These are phyloP conservation scores for Phalacrocorax pelagicus DNA, from an alignment of 2,113 vertebrate genomes.

Conservation along the genomic window DNA sequence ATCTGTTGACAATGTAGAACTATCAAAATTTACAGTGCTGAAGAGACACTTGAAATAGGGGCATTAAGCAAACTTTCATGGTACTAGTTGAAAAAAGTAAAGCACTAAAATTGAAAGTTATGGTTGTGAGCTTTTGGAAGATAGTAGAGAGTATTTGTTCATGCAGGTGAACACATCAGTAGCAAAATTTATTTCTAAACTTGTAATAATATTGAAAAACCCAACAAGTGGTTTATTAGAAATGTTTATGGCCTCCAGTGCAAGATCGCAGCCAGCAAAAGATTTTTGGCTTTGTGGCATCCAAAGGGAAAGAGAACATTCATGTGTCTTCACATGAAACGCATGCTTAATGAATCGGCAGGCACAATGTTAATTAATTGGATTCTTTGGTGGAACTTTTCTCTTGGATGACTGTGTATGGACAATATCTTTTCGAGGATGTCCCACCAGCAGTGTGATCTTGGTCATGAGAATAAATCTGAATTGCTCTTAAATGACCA, in stretches of 20 bases:
- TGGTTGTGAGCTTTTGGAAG: background rate
- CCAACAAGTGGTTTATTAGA: background rate
- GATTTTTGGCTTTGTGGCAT: background rate
- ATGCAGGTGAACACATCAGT: background rate
- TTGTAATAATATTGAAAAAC: background rate
- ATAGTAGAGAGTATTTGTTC: background rate
- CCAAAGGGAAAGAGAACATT: background rate
- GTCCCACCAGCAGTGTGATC: background rate
- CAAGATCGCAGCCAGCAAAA: background rate
- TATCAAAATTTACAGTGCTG: background rate
- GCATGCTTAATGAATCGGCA: background rate
- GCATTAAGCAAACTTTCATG: background rate
- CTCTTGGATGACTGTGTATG: background rate
- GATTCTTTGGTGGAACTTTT: background rate
- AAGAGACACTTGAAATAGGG: background rate
- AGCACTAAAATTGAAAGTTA: background rate
- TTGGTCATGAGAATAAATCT: background rate
- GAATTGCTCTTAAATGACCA: background rate
- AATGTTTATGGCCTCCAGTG: background rate
- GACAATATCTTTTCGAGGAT: background rate
- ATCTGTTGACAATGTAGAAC: background rate
- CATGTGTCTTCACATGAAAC: background rate
- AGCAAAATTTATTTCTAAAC: background rate
- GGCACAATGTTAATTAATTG: background rate
- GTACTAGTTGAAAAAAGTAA: background rate